A percentile compares a stretch with the other conserved stretches of the same genome.
Evolutionary conservation across 2,113 vertebrate species (phyloP).

Genomic region (Chloropsis hardwickii): DNA sequence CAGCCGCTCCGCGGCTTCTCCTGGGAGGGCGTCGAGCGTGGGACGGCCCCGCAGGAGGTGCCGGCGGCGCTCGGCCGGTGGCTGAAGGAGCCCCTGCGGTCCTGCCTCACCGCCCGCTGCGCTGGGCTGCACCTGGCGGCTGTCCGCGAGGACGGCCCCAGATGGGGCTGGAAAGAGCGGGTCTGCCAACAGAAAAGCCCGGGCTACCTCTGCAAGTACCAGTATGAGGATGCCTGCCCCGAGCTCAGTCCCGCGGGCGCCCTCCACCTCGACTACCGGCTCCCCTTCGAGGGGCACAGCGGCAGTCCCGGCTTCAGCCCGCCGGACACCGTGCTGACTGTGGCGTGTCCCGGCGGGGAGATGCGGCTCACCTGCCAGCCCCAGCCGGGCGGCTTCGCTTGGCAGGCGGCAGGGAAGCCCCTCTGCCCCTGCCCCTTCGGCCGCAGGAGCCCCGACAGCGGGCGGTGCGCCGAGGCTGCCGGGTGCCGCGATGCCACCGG

Average conservation of each 20-base stretch:
- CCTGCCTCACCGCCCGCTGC: slow-evolving; percentile 50
- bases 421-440: slow-evolving; percentile 56
- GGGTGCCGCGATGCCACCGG: slow-evolving; percentile 35
- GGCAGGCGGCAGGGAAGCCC: not conserved
- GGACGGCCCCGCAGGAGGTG: not conserved
- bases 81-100: slow-evolving; percentile 54
- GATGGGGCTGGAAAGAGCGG: slow-evolving; percentile 67
- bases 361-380: not conserved
- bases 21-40: slow-evolving; percentile 24
- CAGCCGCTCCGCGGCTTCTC: slow-evolving; percentile 70
- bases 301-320: slow-evolving; percentile 63
- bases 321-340: slow-evolving; percentile 61
- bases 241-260: slow-evolving; percentile 24
- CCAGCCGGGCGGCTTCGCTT: not conserved
- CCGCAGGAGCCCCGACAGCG: not conserved
- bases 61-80: slow-evolving; percentile 15
- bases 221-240: slow-evolving; percentile 42
- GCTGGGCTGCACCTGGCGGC: slow-evolving; percentile 49
- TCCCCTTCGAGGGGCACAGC: slow-evolving; percentile 62
- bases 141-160: not conserved
- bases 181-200: not conserved
- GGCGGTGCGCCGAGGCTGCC: not conserved
- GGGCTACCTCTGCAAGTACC: slow-evolving; percentile 71
- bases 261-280: slow-evolving; percentile 17
- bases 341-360: slow-evolving; percentile 10